phyloP scores from a whole-genome alignment of 2,113 vertebrate genomes.

The Daphoenositta chrysoptera region DNA sequence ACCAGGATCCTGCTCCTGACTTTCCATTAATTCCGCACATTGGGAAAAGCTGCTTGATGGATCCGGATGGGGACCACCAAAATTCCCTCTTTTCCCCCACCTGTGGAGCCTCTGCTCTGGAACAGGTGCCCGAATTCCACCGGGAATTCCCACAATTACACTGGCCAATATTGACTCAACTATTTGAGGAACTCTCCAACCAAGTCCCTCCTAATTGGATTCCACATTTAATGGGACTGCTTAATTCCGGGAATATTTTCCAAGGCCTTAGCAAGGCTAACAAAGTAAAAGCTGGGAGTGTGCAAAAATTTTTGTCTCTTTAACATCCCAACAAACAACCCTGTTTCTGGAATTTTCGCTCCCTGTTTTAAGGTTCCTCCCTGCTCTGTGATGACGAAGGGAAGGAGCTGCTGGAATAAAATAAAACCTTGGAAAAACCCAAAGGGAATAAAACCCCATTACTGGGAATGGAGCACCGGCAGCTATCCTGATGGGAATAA shows the following conservation, averaged over 20 bases:
- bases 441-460: background rate
- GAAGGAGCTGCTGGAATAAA: background rate
- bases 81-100: background rate
- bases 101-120: background rate
- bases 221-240: constrained; percentile 4
- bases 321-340: background rate
- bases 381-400: background rate
- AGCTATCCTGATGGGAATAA: accelerated
- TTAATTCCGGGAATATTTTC: constrained; percentile 52
- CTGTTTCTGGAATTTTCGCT: background rate
- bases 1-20: accelerated
- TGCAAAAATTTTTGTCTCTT: background rate
- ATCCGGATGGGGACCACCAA: background rate
- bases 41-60: background rate
- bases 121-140: background rate
- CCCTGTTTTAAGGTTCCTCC: background rate
- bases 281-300: background rate
- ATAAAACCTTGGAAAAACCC: background rate
- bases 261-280: constrained; percentile 22
- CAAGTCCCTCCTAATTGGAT: constrained; percentile 58
- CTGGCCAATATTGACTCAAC: constrained; percentile 31
- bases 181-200: constrained; percentile 47
- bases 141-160: constrained; percentile 4
- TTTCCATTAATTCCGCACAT: accelerated
- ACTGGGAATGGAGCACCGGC: accelerated